These are phyloP conservation scores for Boloria selene DNA, from an alignment of 2,888 invertebrate species.

Conservation along the genomic window DNA sequence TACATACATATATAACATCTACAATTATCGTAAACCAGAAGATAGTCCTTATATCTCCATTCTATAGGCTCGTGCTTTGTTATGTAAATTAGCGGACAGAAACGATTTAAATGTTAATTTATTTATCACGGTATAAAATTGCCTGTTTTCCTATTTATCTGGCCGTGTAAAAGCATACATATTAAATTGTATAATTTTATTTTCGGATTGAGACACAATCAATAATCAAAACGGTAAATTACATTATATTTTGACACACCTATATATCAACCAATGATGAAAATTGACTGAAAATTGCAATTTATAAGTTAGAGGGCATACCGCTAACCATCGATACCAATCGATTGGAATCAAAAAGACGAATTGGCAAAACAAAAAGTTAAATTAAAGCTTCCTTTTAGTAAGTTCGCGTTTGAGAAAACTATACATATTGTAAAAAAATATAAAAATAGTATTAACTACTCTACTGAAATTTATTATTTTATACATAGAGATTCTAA, in stretches of 20 bases:
- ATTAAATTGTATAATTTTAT: conserved; percentile 17
- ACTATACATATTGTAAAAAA: too few relatives aligned
- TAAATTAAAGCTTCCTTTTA: too few relatives aligned
- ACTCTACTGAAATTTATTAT: too few relatives aligned
- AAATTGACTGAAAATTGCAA: too few relatives aligned
- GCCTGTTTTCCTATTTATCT: conserved; percentile 48
- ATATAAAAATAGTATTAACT: too few relatives aligned
- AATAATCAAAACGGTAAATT: not conserved
- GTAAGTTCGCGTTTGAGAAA: too few relatives aligned
- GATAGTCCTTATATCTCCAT: conserved; percentile 42
- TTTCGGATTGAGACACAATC: not conserved
- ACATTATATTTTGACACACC: not conserved
- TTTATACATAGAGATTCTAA: too few relatives aligned
- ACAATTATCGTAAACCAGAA: conserved; percentile 31
- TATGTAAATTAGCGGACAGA: conserved; percentile 68
- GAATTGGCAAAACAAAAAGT: too few relatives aligned
- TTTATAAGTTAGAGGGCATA: too few relatives aligned
- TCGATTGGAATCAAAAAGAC: too few relatives aligned
- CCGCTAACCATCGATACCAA: too few relatives aligned
- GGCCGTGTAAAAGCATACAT: conserved; percentile 42
- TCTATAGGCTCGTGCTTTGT: conserved; percentile 58
- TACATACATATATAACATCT: not conserved
- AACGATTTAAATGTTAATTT: conserved; percentile 78
- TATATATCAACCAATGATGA: too few relatives aligned
- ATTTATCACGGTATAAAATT: conserved; percentile 58